Percentiles rank a stretch among this genome's conserved stretches.
Conservation (phyloP, 2,113 vertebrate species). For the Agapornis roseicollis region DNA sequence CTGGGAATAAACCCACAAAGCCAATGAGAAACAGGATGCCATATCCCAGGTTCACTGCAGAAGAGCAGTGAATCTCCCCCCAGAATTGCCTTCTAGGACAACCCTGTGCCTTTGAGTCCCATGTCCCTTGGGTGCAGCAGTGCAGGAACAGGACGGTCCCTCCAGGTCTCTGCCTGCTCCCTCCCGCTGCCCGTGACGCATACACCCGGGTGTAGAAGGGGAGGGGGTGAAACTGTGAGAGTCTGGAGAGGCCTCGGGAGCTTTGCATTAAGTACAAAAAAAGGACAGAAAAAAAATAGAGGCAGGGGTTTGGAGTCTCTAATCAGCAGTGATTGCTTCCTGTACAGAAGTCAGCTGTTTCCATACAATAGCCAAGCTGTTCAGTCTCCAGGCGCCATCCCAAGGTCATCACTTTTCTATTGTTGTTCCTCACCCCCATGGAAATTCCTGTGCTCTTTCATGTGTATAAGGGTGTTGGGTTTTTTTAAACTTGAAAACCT, state of each 20-base stretch:
- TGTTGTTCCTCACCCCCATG: conserved; percentile 62
- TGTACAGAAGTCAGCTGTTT: conserved; percentile 79
- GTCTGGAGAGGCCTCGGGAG: neutral
- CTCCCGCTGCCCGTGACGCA: neutral
- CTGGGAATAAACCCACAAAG: neutral
- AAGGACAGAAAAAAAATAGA: neutral
- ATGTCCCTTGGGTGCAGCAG: neutral
- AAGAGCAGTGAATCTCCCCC: neutral
- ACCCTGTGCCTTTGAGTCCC: neutral
- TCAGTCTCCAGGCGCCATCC: conserved; percentile 76
- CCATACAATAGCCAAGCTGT: conserved; percentile 62
- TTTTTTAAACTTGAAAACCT: neutral
- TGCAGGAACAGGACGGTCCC: neutral
- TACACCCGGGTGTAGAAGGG: neutral
- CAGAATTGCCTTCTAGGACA: neutral
- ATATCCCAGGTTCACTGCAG: neutral
- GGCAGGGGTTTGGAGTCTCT: conserved; percentile 40
- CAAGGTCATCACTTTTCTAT: conserved; percentile 74
- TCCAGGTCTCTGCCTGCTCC: neutral
- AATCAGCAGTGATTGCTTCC: conserved; percentile 76
- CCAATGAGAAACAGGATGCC: neutral
- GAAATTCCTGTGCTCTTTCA: conserved; percentile 63
- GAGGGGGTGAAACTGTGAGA: neutral
- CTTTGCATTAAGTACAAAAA: neutral
- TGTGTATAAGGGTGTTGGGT: neutral